Percentiles rank a stretch among this genome's conserved stretches.
Evolutionary conservation across 2,797 vertebrate genomes (phyloP).

Genomic region (Enteromius anoplus): DNA sequence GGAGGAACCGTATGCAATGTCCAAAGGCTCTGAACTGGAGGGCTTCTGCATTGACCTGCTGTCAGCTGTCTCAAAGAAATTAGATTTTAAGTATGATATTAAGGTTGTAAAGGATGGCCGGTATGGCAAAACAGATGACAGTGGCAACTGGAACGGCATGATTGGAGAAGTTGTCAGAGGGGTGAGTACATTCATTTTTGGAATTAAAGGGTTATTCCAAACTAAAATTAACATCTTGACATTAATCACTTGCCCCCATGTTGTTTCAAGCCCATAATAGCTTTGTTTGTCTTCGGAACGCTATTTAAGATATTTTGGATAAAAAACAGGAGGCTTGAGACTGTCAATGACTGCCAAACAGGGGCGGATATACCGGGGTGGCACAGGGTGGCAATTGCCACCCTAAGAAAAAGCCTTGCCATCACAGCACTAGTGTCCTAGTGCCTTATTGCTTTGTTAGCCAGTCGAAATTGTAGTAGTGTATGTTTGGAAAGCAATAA

Average conservation of each 20-base stretch:
- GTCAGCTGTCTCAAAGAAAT: slow-evolving; percentile 73
- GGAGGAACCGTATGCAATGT: slow-evolving; percentile 85
- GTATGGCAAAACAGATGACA: slow-evolving; percentile 74
- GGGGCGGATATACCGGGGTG: too few species aligned
- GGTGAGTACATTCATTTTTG: slow-evolving; percentile 69
- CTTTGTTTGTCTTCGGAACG: too few species aligned
- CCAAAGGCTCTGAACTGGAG: slow-evolving; percentile 75
- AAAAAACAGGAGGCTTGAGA: too few species aligned
- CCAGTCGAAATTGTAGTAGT: background rate
- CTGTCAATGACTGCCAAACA: too few species aligned
- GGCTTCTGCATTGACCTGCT: slow-evolving; percentile 88
- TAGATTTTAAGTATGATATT: slow-evolving; percentile 81
- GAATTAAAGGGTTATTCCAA: too few species aligned
- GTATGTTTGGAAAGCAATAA: background rate
- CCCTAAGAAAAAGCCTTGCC: too few species aligned
- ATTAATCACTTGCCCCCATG: too few species aligned
- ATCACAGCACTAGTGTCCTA: too few species aligned
- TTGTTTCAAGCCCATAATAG: too few species aligned
- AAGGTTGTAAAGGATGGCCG: slow-evolving; percentile 81
- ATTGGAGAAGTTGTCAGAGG: slow-evolving; percentile 83
- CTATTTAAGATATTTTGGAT: too few species aligned
- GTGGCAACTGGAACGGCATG: slow-evolving; percentile 85
- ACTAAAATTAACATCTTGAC: too few species aligned
- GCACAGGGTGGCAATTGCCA: too few species aligned
- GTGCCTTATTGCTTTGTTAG: background rate